Evolutionary conservation across 1,140 invertebrate genomes (phyloP).

Genomic region (Himalopsyche phryganea): DNA sequence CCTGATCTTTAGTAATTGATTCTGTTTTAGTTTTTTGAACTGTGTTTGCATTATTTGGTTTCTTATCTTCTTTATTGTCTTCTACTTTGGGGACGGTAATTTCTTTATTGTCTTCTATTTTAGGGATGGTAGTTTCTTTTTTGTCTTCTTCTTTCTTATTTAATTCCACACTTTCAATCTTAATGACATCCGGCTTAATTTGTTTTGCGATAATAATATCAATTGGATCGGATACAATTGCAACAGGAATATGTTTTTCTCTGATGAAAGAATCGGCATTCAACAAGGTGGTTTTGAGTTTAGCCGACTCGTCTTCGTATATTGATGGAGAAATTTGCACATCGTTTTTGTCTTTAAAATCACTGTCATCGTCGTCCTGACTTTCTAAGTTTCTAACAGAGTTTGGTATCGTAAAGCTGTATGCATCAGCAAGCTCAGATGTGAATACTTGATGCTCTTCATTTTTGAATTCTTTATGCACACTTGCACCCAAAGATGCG

Average conservation of each 20-base stretch:
- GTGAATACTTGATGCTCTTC: slow-evolving; percentile 10
- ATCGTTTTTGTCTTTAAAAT: not conserved
- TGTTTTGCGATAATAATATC: not conserved
- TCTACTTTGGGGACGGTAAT: not conserved
- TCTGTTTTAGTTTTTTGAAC: not conserved
- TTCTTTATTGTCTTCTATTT: not conserved
- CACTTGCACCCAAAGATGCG: not conserved
- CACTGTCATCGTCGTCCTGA: slow-evolving; percentile 11
- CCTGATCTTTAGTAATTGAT: not conserved
- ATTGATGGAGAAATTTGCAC: not conserved
- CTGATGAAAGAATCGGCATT: not conserved
- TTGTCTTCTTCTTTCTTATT: not conserved
- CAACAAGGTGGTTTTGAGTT: not conserved
- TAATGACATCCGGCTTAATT: slow-evolving; percentile 1
- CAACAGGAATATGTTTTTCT: slow-evolving; percentile 13
- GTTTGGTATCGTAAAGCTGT: slow-evolving; percentile 11
- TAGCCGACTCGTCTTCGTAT: not conserved
- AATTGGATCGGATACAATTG: slow-evolving; percentile 7
- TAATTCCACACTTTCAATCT: slow-evolving; percentile 1
- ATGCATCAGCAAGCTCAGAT: slow-evolving; percentile 23
- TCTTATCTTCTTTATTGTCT: slow-evolving; percentile 4
- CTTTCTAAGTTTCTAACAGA: not conserved
- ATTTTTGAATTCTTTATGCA: slow-evolving; percentile 2
- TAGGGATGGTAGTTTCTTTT: not conserved
- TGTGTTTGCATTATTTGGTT: no score